Evolutionary conservation across 2,797 vertebrate species (phyloP), one percentile per base, ranked within the genome.

Genomic region (Hybognathus amarus): DNA sequence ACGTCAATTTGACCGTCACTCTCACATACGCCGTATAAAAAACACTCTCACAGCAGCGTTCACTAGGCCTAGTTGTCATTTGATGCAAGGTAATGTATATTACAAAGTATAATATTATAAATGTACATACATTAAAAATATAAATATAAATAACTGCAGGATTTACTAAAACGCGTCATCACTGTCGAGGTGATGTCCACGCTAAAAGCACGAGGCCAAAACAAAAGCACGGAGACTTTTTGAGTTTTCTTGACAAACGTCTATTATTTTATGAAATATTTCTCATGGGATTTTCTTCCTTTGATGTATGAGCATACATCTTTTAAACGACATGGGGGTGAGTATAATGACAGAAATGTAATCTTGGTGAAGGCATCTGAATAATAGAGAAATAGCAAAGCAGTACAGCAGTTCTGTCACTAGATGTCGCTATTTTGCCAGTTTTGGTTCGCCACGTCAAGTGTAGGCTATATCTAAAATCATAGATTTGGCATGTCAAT

Each of bases 381-480:
- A 8, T 10, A 27, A 30, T 3, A 56, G 30, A 33, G 30, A 33
- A 3, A 33, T 33, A 33, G 2, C 2, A 30, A 30, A 4, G 27
- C 8, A 76, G 54, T 85, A 59, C 15, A 30, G 52, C 73, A 5
- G 33, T 69, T 2, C 3, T 5, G 1, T 90, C 94, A 90, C 90
- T 83, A 42, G 92, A 77, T 90, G 94, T 89, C 93, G 76, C 91
- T 92, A 82, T 84, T 84, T 22, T 6, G 13, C 2, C 36, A 69
- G 61, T 11, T 56, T 73, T 77, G 12, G 17, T 59, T 9, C 11
- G 10, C 18, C 42, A 78, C 18, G 11, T 36, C 54, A 59, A 6
- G 11, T 68, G 22, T 5, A 15, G 11, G 11, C 40, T 3, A 10
- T 1, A 54, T 40, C 38, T 42, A 20, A 54, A 36, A 36, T 38